A percentile compares a stretch with the other conserved stretches of the same genome.
phyloP scores from a whole-genome alignment of 2,888 invertebrate genomes.

The Cryptops parisi region DNA sequence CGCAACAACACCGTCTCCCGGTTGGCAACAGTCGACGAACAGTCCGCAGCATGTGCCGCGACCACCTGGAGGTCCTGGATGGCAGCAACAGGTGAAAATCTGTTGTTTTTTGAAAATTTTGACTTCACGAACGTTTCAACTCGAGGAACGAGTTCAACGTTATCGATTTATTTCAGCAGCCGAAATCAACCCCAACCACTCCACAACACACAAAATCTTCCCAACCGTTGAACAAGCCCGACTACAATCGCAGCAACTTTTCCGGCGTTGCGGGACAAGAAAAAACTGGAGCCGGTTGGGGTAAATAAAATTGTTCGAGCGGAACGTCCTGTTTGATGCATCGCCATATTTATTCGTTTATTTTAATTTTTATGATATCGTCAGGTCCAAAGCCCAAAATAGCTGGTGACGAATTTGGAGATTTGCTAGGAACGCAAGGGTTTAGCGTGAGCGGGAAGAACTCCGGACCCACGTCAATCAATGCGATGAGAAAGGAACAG shows the following conservation, averaged over 20 bases:
- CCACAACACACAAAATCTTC: conserved; percentile 36
- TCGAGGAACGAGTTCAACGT: no score
- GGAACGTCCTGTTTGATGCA: conserved; percentile 10
- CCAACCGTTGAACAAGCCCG: conserved; percentile 36
- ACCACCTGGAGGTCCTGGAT: not conserved
- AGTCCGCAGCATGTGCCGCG: conserved; percentile 5
- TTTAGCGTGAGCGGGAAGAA: conserved; percentile 60
- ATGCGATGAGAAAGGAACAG: conserved; percentile 81
- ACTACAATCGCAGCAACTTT: conserved; percentile 55
- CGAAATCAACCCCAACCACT: conserved; percentile 27
- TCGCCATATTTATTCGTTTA: no score
- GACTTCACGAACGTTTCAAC: not conserved
- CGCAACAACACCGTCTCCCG: conserved; percentile 11
- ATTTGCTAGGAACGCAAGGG: conserved; percentile 76
- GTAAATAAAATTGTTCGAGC: no score
- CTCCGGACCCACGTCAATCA: conserved; percentile 66
- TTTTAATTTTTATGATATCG: not conserved
- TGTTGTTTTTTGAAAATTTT: not conserved
- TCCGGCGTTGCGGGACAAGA: conserved; percentile 21
- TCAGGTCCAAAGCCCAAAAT: conserved; percentile 28
- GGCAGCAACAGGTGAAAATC: conserved; percentile 1
- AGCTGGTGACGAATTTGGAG: conserved; percentile 66
- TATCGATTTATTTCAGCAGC: not conserved
- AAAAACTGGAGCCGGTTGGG: not conserved
- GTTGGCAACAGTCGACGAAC: conserved; percentile 5